phyloP scores from a whole-genome alignment of 2,113 vertebrate species.

The Morphnarchus princeps region DNA sequence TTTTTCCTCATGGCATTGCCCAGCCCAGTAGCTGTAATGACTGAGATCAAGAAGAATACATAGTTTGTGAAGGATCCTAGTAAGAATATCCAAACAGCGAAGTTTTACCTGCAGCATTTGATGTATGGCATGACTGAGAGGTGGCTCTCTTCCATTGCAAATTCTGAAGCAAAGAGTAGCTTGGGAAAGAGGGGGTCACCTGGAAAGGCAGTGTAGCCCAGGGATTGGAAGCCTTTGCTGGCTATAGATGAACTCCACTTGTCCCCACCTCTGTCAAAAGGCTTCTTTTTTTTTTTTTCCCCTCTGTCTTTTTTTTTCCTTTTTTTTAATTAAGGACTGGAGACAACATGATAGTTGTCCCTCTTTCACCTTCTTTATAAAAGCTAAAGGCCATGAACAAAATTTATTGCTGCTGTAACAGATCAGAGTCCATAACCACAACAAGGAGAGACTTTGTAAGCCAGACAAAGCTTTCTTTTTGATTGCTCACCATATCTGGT shows the following conservation, averaged over 20 bases:
- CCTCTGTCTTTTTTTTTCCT: accelerated
- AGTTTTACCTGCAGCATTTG: background rate
- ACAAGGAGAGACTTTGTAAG: constrained; percentile 27
- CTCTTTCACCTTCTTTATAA: constrained; percentile 12
- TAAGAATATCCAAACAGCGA: background rate
- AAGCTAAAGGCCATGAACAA: constrained; percentile 1
- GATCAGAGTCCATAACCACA: constrained; percentile 11
- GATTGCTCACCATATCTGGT: background rate
- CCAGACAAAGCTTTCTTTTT: background rate
- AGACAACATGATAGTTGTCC: background rate
- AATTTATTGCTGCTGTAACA: constrained; percentile 35
- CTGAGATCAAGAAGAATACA: background rate
- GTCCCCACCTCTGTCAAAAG: background rate
- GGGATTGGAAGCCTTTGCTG: background rate
- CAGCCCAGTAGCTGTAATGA: background rate
- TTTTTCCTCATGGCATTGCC: background rate
- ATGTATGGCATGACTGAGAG: background rate
- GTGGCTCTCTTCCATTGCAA: background rate
- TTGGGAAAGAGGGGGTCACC: background rate
- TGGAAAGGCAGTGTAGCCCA: background rate
- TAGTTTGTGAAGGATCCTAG: background rate
- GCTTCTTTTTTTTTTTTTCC: background rate
- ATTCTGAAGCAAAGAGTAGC: background rate
- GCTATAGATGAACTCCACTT: background rate
- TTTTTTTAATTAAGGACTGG: background rate